Conservation (phyloP, 1,140 invertebrate species). For the Trigoniulus corallinus region DNA sequence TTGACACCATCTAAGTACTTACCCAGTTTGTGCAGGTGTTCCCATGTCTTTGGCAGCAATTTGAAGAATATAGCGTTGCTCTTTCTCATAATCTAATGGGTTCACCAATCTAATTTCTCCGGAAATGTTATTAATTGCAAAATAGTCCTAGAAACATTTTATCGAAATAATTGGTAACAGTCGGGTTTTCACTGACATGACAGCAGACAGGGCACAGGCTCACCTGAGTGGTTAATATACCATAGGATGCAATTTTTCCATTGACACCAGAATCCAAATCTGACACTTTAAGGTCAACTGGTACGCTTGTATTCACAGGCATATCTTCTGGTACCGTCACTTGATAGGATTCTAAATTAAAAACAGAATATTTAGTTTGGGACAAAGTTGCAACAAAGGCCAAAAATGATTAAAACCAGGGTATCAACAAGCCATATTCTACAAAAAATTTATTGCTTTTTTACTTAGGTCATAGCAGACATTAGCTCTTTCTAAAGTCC, state of each 20-base stretch:
- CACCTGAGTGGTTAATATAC: slow-evolving; percentile 58
- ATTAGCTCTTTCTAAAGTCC: too few relatives aligned
- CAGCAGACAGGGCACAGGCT: too few relatives aligned
- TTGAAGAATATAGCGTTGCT: slow-evolving; percentile 16
- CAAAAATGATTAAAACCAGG: too few relatives aligned
- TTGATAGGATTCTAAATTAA: slow-evolving; percentile 57
- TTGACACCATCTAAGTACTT: slow-evolving; percentile 18
- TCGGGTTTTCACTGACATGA: background rate
- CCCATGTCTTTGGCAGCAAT: slow-evolving; percentile 19
- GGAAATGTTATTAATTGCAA: slow-evolving; percentile 52
- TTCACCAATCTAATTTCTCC: slow-evolving; percentile 64
- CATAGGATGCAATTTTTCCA: slow-evolving; percentile 65
- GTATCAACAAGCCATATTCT: too few relatives aligned
- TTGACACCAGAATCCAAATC: slow-evolving; percentile 76
- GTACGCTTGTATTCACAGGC: slow-evolving; percentile 60
- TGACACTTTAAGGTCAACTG: slow-evolving; percentile 55
- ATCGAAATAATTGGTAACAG: slow-evolving; percentile 1
- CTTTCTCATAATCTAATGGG: slow-evolving; percentile 24
- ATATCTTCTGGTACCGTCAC: slow-evolving; percentile 82
- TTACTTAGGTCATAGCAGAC: too few relatives aligned
- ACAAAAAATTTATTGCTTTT: too few relatives aligned
- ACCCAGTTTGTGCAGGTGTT: slow-evolving; percentile 27
- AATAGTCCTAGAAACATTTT: slow-evolving; percentile 34
- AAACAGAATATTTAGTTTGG: too few relatives aligned
- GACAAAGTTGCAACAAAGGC: too few relatives aligned